Base-by-base conservation (phyloP, 2,888 invertebrate genomes). In the Urechis unicinctus region DNA sequence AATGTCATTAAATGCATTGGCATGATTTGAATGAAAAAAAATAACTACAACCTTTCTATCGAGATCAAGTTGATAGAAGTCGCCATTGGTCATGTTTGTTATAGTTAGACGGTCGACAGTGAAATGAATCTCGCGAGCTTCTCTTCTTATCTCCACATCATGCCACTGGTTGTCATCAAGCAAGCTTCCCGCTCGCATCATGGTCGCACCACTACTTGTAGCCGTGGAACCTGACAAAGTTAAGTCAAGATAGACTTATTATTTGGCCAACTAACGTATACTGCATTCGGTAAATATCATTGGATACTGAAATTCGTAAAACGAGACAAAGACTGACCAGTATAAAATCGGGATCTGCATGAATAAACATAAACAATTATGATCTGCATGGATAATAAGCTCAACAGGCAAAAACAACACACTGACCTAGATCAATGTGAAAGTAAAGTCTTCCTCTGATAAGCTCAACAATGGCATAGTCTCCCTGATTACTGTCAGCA, bases 161-260 rank as follows among this genome's bases (percentile, higher is more conserved):
- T 97, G 96, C 96, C 96, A 97, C 72, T 94, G 88, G 77, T 94
- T 93, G 79, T 97, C 96, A 73, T 97, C 97, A 57, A 97, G 80
- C 57, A 97, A 82, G 75, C 93, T 94, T 61, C 96, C 96, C 49
- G 93, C 93, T 6, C 58, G 61, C 29, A 73, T 61, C 24, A 67
- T 65, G 1, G 74, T 74, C 48, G 65, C 57, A 3, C 76, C 75
- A 26, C 67, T 58, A 4, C 57, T 42, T 2, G 55, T 57, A 3
- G 66, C 59, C 6, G 64, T 66, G 4, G 66, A 58, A 2, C 67
- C 66, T 64, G 31, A 17, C 24, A 45, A 64, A 62, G 54, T 60
- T 52, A 49, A 36, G 21, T 26, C 24, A 29, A 28, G 3, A n/a
- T 2, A n/a, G 29, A 3, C 29, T 49, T 28, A n/a, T 2, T 17